These are phyloP conservation scores for Tachina grossa DNA, from an alignment of 2,888 invertebrate species.

Conservation along the genomic window DNA sequence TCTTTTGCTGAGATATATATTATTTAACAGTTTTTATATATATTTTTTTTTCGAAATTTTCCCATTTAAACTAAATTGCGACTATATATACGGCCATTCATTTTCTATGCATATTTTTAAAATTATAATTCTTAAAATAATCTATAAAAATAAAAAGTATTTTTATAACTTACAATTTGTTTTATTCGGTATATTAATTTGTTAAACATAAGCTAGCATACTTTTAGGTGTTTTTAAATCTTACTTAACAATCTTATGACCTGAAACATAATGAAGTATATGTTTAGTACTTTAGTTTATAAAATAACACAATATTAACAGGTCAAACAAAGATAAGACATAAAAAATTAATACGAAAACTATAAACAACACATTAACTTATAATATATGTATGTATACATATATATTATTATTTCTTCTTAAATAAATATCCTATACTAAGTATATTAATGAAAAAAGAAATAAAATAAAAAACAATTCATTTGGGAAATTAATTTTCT, in stretches of 20 bases:
- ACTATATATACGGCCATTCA: constrained; percentile 65
- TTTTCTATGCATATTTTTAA: constrained; percentile 54
- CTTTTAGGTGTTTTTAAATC: constrained; percentile 17
- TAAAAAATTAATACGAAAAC: not conserved
- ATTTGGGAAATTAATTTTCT: not conserved
- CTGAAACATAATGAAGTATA: not conserved
- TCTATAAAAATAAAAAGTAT: constrained; percentile 55
- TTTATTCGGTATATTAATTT: not conserved
- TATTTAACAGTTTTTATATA: constrained; percentile 48
- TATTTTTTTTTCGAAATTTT: constrained; percentile 49
- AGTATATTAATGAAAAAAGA: not conserved
- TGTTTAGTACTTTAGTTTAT: constrained; percentile 1
- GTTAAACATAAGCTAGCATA: constrained; percentile 25
- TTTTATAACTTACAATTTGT: constrained; percentile 32
- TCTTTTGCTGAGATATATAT: constrained; percentile 41
- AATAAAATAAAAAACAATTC: not conserved
- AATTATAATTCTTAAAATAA: constrained; percentile 49
- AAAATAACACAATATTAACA: constrained; percentile 17
- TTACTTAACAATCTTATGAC: constrained; percentile 21
- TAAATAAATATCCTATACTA: not conserved
- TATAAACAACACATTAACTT: constrained; percentile 9
- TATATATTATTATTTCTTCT: not conserved
- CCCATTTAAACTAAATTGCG: constrained; percentile 68
- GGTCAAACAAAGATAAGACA: not conserved
- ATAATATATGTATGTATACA: not conserved